phyloP scores from a whole-genome alignment of 2,888 invertebrate species.

The Acronicta alni region DNA sequence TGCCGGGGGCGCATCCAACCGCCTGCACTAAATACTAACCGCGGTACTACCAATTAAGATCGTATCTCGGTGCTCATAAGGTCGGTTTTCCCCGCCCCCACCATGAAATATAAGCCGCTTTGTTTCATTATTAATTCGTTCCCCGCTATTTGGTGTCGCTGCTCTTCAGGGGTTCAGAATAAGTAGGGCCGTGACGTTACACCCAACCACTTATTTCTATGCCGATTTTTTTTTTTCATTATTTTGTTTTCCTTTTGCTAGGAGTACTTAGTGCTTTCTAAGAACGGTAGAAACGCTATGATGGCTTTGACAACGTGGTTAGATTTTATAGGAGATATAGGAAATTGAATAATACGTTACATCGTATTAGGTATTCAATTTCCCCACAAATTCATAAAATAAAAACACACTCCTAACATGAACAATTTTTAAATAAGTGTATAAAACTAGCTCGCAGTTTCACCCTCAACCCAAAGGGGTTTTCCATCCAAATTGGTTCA shows the following conservation, averaged over 20 bases:
- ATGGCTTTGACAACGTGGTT: constrained; percentile 8
- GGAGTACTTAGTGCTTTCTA: constrained; percentile 41
- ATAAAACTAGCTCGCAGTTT: too few species aligned
- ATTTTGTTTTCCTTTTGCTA: constrained; percentile 52
- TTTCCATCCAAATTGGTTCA: too few species aligned
- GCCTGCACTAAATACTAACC: constrained; percentile 74
- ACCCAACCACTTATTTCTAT: constrained; percentile 71
- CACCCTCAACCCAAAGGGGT: too few species aligned
- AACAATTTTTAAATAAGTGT: too few species aligned
- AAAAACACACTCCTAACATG: constrained; percentile 18
- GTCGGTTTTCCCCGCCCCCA: constrained; percentile 71
- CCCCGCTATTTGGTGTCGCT: constrained; percentile 86
- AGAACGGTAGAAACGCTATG: constrained; percentile 24
- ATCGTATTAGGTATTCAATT: too few species aligned
- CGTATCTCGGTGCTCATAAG: constrained; percentile 76
- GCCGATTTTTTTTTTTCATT: constrained; percentile 64
- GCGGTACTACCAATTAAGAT: constrained; percentile 81
- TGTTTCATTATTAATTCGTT: constrained; percentile 84
- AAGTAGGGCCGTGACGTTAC: constrained; percentile 77
- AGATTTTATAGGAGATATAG: too few species aligned
- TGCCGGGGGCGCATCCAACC: constrained; percentile 75
- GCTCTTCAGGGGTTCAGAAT: constrained; percentile 79
- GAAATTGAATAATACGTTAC: too few species aligned
- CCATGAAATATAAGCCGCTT: constrained; percentile 77
- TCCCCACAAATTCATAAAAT: background rate